Conservation (phyloP, 1,140 invertebrate species). For the Drosophila dunni region DNA sequence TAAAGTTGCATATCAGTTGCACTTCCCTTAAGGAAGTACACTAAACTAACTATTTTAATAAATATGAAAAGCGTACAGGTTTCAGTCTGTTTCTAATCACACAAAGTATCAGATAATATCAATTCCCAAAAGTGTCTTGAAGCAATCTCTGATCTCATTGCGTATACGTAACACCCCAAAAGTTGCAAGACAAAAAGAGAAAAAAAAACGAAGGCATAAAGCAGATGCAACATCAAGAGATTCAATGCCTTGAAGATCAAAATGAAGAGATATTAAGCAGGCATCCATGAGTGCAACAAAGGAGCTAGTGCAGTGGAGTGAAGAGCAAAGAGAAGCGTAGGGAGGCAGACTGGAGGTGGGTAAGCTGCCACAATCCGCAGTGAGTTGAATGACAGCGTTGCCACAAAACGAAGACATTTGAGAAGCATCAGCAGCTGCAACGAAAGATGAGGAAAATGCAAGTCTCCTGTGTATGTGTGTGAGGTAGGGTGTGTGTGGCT, state of each 20-base stretch:
- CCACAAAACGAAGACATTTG: slow-evolving; percentile 59
- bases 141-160: not conserved
- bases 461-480: slow-evolving; percentile 34
- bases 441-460: slow-evolving; percentile 44
- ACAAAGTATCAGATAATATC: no score
- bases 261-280: slow-evolving; percentile 33
- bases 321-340: no score
- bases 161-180: not conserved
- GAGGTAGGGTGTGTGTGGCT: slow-evolving; percentile 21
- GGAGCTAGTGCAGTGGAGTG: no score
- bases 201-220: not conserved
- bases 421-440: slow-evolving; percentile 15
- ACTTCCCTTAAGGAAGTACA: no score
- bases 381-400: slow-evolving; percentile 63
- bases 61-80: no score
- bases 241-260: slow-evolving; percentile 30
- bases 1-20: no score
- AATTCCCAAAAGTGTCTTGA: slow-evolving; percentile 1
- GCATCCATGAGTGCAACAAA: slow-evolving; percentile 15
- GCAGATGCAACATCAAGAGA: not conserved
- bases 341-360: not conserved
- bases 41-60: no score
- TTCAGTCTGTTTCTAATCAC: no score
- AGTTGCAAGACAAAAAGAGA: not conserved
- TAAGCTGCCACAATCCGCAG: slow-evolving; percentile 33